phyloP scores from a whole-genome alignment of 2,888 invertebrate genomes.

The Cabera pusaria region DNA sequence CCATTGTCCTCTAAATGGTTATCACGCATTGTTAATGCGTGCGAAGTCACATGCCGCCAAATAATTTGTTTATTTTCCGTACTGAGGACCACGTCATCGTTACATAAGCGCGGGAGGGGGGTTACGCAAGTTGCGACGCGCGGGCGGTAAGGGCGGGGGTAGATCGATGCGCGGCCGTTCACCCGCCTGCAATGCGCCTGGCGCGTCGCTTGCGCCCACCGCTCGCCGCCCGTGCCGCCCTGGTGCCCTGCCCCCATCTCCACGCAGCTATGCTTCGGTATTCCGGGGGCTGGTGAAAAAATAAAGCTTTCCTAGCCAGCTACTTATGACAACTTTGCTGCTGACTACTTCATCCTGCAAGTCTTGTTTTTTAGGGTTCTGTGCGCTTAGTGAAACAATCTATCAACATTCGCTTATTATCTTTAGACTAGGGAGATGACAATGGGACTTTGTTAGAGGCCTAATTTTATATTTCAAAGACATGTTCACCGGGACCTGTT shows the following conservation, averaged over 20 bases:
- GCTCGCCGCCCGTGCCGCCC: conserved; percentile 52
- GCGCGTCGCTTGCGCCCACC: conserved; percentile 40
- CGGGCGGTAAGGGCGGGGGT: conserved; percentile 35
- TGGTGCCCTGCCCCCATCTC: conserved; percentile 55
- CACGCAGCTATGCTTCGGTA: conserved; percentile 17
- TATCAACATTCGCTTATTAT: too few species aligned
- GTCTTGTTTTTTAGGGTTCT: too few species aligned
- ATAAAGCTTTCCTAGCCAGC: background rate
- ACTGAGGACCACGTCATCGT: conserved; percentile 64
- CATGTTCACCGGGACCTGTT: too few species aligned
- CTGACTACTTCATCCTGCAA: background rate
- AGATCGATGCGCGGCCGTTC: conserved; percentile 81
- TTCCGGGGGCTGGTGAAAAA: conserved; percentile 14
- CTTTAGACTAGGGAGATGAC: too few species aligned
- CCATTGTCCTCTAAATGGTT: too few species aligned
- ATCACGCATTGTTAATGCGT: too few species aligned
- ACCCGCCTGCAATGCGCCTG: conserved; percentile 82
- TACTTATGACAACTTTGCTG: conserved; percentile 4
- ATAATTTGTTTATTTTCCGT: too few species aligned
- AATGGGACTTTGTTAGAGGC: too few species aligned
- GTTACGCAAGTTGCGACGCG: conserved; percentile 60
- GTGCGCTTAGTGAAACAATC: too few species aligned
- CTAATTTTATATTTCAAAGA: too few species aligned
- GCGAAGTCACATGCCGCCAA: too few species aligned
- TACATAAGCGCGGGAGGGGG: conserved; percentile 68